Conservation (phyloP, 23 tunicate genomes). For the Ascidia mentula region DNA sequence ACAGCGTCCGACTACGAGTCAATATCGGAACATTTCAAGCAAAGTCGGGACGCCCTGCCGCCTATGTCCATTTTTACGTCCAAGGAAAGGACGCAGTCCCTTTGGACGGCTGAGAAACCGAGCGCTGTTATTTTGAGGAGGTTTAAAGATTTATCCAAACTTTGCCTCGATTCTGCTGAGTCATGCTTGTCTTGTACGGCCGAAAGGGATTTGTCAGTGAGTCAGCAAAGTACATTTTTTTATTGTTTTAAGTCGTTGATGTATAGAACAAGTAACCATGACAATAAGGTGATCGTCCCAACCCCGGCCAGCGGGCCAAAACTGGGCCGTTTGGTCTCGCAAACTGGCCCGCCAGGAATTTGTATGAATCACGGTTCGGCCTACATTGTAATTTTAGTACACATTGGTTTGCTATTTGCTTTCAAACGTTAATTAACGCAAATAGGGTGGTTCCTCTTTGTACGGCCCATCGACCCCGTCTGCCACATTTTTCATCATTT, state of each 20-base stretch:
- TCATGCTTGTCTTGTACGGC: background rate
- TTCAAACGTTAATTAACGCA: too few relatives aligned
- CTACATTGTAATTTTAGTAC: too few relatives aligned
- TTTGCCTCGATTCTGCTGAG: background rate
- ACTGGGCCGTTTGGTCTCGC: too few relatives aligned
- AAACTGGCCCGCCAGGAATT: too few relatives aligned
- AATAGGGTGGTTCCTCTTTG: too few relatives aligned
- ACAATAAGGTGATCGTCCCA: too few relatives aligned
- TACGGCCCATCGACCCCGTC: too few relatives aligned
- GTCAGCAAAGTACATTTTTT: background rate
- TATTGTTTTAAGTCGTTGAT: too few relatives aligned
- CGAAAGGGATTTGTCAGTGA: background rate
- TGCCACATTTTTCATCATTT: background rate
- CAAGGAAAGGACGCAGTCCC: conserved; percentile 37
- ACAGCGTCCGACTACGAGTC: conserved; percentile 23
- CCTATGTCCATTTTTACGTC: conserved; percentile 59
- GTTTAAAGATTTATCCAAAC: conserved; percentile 38
- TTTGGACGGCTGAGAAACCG: conserved; percentile 58
- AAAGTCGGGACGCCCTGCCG: conserved; percentile 61
- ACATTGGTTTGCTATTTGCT: too few relatives aligned
- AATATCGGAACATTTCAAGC: conserved; percentile 30
- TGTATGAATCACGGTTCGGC: too few relatives aligned
- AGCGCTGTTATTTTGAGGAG: conserved; percentile 42
- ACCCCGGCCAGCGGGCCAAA: too few relatives aligned
- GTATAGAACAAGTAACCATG: too few relatives aligned